phyloP scores from a whole-genome alignment of 2,888 invertebrate genomes.

The Lomographa bimaculata region DNA sequence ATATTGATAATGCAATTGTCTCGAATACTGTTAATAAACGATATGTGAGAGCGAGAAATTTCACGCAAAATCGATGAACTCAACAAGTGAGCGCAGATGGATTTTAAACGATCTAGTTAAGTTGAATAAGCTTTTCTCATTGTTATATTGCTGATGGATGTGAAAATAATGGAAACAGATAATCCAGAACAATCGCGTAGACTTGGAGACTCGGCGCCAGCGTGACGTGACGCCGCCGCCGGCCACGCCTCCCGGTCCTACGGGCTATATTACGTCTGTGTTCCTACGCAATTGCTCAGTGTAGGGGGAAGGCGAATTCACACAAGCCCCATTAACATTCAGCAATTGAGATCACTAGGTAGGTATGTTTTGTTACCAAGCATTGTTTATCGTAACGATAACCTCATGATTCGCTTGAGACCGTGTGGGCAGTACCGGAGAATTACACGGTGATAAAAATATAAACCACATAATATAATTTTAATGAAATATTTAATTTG shows the following conservation, averaged over 20 bases:
- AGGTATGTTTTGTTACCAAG: slow-evolving; percentile 26
- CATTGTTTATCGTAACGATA: slow-evolving; percentile 24
- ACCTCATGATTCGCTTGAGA: slow-evolving; percentile 21
- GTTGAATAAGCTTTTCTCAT: slow-evolving; percentile 29
- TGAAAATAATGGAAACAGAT: slow-evolving; percentile 39
- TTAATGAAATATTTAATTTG: too few relatives aligned
- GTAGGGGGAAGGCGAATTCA: slow-evolving; percentile 44
- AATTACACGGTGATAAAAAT: slow-evolving; percentile 22
- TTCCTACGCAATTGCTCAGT: slow-evolving; percentile 48
- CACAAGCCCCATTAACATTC: slow-evolving; percentile 40
- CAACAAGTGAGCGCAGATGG: slow-evolving; percentile 5
- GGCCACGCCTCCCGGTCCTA: slow-evolving; percentile 69
- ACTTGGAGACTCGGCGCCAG: slow-evolving; percentile 68
- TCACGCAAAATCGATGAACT: too few relatives aligned
- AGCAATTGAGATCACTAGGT: slow-evolving; percentile 35
- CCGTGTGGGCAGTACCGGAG: slow-evolving; percentile 9
- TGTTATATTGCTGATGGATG: slow-evolving; percentile 34
- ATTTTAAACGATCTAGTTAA: not conserved
- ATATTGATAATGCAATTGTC: too few relatives aligned
- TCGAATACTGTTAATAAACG: too few relatives aligned
- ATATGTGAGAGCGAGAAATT: not conserved
- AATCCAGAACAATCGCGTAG: slow-evolving; percentile 60
- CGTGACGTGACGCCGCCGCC: slow-evolving; percentile 72
- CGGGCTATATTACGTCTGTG: slow-evolving; percentile 54
- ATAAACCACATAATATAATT: not conserved